Evolutionary conservation across 2,797 vertebrate genomes (phyloP).

Genomic region (Jordanella pulchra): DNA sequence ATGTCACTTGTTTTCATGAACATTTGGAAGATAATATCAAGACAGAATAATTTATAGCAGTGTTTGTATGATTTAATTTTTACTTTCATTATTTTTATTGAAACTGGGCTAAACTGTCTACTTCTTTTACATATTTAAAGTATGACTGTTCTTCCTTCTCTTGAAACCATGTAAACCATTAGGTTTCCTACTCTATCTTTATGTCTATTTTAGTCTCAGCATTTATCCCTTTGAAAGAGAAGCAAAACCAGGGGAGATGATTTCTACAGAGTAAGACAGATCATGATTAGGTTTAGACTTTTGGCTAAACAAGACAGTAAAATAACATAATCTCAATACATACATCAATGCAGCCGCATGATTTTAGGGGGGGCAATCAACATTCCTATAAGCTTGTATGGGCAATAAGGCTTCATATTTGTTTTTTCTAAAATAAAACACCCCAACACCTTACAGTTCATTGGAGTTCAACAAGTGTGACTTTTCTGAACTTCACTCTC

Average conservation of each 20-base stretch:
- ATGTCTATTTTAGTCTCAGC: neutral
- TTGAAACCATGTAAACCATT: neutral
- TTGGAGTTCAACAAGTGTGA: constrained; percentile 12
- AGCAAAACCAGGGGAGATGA: neutral
- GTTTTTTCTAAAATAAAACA: constrained; percentile 4
- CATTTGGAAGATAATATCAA: constrained; percentile 5
- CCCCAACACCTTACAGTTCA: constrained; percentile 19
- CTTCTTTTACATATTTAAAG: neutral
- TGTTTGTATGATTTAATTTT: neutral
- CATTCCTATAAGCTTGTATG: neutral
- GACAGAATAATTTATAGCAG: neutral
- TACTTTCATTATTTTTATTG: neutral
- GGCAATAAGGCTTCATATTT: neutral
- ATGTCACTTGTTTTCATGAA: constrained; percentile 2
- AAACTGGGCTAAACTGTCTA: neutral
- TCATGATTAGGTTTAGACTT: neutral
- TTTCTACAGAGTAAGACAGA: neutral
- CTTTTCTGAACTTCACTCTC: constrained; percentile 15
- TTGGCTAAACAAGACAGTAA: neutral
- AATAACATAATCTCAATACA: neutral
- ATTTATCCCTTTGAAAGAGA: neutral
- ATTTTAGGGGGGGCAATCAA: neutral
- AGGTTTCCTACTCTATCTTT: neutral
- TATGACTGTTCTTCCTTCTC: too few species aligned
- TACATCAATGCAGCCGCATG: neutral